phyloP scores from a whole-genome alignment of 2,888 invertebrate genomes.

The Philonicus albiceps region DNA sequence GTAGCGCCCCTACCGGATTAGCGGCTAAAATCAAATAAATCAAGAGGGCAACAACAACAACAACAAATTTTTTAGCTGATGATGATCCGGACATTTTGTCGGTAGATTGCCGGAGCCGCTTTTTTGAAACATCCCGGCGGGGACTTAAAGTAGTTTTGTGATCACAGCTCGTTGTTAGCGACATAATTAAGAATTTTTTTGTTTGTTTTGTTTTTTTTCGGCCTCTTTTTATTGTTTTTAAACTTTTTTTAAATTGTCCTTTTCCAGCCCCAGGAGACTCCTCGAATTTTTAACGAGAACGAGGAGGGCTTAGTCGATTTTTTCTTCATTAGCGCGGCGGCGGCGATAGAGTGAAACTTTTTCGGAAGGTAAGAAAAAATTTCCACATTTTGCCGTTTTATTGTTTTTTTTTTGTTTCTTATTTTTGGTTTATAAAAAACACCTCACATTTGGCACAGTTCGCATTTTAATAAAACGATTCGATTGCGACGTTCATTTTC shows the following conservation, averaged over 20 bases:
- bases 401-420: background rate
- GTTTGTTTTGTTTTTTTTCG: too few species aligned
- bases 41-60: background rate
- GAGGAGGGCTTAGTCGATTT: background rate
- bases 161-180: slow-evolving; percentile 40
- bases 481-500: too few species aligned
- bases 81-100: background rate
- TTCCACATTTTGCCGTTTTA: background rate
- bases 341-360: background rate
- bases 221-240: too few species aligned
- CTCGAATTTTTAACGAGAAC: background rate
- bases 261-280: background rate
- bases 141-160: slow-evolving; percentile 50
- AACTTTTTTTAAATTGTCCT: background rate
- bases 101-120: slow-evolving; percentile 41
- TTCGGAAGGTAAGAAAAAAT: too few species aligned
- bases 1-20: background rate
- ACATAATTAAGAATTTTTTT: too few species aligned
- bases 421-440: background rate
- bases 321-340: background rate
- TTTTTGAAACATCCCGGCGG: slow-evolving; percentile 50
- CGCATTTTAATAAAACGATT: background rate
- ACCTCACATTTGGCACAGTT: background rate
- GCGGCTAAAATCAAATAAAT: background rate
- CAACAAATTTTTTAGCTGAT: background rate